Evolutionary conservation across 2,888 invertebrate genomes (phyloP), one percentile per base, ranked within the genome.

Genomic region (Troides aeacus): DNA sequence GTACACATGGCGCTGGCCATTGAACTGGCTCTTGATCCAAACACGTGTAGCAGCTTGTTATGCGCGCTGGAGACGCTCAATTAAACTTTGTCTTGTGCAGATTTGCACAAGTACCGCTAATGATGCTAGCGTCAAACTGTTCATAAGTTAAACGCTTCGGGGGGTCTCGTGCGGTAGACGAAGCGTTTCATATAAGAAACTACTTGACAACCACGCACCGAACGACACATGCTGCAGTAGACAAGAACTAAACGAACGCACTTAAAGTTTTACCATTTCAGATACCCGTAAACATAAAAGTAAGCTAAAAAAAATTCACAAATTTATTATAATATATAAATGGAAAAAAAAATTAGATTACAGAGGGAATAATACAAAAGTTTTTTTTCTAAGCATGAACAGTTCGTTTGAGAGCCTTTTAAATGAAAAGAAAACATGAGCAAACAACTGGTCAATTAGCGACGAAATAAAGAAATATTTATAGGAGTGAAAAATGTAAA

Each of bases 361-460:
- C 62, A 63, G 59, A 64, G n/a, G 46, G 63, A 66, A 70, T 66
- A 63, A 66, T 59, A 60, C 58, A 66, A 63, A 62, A 70, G 23
- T 56, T 42, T 66, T 62, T 21, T 62, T 53, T 59, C 24, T 57
- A 50, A 62, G 66, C 63, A 63, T 60, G 39, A 56, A 63, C 53
- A 64, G 66, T 62, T 66, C 66, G 56, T 46, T 46, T 50, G 59
- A 70, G 50, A 61, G 66, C 57, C 23, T 64, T 69, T 61, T 56
- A 62, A 59, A 58, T 70, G 36, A 70, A 65, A 70, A 53, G n/a
- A 66, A 69, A 66, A 70, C 58, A 70, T 50, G 24, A 62, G 23
- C 46, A 36, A 70, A 70, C 57, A 62, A 61, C 53, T 59, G 62
- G 64, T 69, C 69, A 69, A 69, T 69, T 69, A 69, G 59, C 59